Percentiles rank a stretch among this genome's conserved stretches.
phyloP scores from a whole-genome alignment of 2,888 invertebrate species.

The Pseudanteris insignis region DNA sequence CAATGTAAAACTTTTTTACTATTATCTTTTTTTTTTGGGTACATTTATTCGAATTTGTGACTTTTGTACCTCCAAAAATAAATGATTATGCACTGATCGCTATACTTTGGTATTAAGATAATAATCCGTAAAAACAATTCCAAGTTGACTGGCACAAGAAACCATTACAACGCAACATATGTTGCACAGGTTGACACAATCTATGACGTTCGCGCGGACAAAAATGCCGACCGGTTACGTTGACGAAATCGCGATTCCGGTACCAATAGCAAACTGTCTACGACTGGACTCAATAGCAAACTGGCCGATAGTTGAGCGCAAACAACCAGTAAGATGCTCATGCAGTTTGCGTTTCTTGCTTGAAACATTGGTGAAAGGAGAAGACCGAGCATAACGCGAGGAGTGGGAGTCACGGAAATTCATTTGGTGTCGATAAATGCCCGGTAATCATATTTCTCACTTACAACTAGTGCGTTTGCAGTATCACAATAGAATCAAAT shows the following conservation, averaged over 20 bases:
- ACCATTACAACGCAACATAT: no score
- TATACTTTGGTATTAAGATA: no score
- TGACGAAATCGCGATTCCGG: conserved; percentile 23
- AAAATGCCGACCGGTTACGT: no score
- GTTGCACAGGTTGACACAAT: no score
- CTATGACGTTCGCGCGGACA: no score
- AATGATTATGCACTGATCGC: no score
- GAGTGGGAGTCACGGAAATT: conserved; percentile 38
- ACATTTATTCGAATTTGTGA: no score
- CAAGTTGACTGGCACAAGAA: no score
- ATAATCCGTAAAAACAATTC: no score
- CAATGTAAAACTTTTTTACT: no score
- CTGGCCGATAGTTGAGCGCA: conserved; percentile 48
- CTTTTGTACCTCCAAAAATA: no score
- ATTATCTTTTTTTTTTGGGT: no score
- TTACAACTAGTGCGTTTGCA: not conserved
- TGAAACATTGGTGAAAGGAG: conserved; percentile 46
- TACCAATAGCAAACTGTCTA: conserved; percentile 23
- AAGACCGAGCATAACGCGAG: conserved; percentile 34
- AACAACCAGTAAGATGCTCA: conserved; percentile 45
- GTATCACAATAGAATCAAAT: not conserved
- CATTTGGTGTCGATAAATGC: conserved; percentile 41
- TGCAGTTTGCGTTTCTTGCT: conserved; percentile 42
- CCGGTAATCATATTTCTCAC: conserved; percentile 31
- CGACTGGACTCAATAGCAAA: conserved; percentile 54